phyloP scores from a whole-genome alignment of 2,113 vertebrate species.

The Petrocephalus microphthalmus region DNA sequence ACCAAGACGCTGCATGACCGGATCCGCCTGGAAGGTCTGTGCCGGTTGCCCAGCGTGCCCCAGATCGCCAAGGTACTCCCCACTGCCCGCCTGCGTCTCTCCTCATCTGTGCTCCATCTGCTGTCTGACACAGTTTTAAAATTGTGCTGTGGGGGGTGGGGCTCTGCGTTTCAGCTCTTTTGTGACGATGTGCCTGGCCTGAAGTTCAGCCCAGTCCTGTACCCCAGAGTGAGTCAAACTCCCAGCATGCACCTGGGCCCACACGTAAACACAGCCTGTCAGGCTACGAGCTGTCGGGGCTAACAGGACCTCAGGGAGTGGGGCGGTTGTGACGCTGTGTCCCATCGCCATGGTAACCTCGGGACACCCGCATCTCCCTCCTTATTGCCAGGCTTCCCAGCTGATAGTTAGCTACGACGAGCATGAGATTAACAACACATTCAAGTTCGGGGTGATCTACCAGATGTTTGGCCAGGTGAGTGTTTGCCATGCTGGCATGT shows the following conservation, averaged over 20 bases:
- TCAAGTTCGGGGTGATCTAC: constrained; percentile 90
- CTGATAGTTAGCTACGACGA: constrained; percentile 89
- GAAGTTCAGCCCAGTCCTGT: constrained; percentile 80
- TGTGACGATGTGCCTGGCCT: constrained; percentile 76
- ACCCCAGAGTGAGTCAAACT: constrained; percentile 77
- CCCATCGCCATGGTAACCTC: background rate
- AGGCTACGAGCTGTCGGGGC: background rate
- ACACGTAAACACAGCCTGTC: background rate
- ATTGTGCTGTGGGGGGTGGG: background rate
- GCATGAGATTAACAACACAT: constrained; percentile 89
- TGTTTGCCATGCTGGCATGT: background rate
- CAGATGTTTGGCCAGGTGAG: constrained; percentile 85
- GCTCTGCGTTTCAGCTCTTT: constrained; percentile 65
- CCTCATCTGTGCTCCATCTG: background rate
- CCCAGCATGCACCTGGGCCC: background rate
- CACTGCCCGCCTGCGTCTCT: background rate
- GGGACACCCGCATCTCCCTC: background rate
- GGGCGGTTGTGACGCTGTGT: background rate
- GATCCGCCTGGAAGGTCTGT: constrained; percentile 73
- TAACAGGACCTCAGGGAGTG: background rate
- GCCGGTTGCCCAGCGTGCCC: constrained; percentile 83
- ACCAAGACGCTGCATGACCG: constrained; percentile 81
- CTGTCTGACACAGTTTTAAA: background rate
- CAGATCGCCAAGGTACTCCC: constrained; percentile 66
- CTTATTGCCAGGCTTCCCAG: constrained; percentile 73